Evolutionary conservation across 2,797 vertebrate species (phyloP).

Genomic region (Lycodopsis pacificus): DNA sequence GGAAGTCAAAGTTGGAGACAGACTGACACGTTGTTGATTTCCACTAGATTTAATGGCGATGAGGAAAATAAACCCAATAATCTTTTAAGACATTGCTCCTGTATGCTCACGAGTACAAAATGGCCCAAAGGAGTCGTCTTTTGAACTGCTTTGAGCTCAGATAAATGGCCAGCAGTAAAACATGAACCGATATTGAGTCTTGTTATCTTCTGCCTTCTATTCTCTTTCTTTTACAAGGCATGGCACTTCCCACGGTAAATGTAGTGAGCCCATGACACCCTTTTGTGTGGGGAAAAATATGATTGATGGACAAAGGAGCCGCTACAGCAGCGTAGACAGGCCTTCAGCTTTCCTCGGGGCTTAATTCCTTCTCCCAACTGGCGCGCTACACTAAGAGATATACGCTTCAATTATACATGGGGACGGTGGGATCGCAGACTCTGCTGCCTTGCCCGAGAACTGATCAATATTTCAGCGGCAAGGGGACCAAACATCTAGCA

Average conservation of each 20-base stretch:
- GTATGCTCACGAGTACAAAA: slow-evolving; percentile 18
- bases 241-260: slow-evolving; percentile 55
- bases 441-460: slow-evolving; percentile 69
- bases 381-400: slow-evolving; percentile 70
- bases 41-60: background rate
- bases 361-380: slow-evolving; percentile 72
- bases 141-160: slow-evolving; percentile 35
- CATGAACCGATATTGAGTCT: slow-evolving; percentile 35
- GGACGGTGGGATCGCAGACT: slow-evolving; percentile 61
- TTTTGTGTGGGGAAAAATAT: slow-evolving; percentile 49
- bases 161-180: slow-evolving; percentile 62
- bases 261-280: slow-evolving; percentile 47
- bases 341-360: slow-evolving; percentile 65
- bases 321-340: slow-evolving; percentile 61
- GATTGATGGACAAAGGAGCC: slow-evolving; percentile 74
- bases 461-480: slow-evolving; percentile 87
- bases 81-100: slow-evolving; percentile 10
- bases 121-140: slow-evolving; percentile 18
- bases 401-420: slow-evolving; percentile 84
- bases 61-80: background rate
- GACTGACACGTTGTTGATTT: background rate
- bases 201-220: slow-evolving; percentile 37
- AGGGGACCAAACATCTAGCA: slow-evolving; percentile 80
- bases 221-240: slow-evolving; percentile 41
- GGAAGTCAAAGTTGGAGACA: background rate